Conservation (phyloP, 2,888 invertebrate genomes). For the Graphium colonna region DNA sequence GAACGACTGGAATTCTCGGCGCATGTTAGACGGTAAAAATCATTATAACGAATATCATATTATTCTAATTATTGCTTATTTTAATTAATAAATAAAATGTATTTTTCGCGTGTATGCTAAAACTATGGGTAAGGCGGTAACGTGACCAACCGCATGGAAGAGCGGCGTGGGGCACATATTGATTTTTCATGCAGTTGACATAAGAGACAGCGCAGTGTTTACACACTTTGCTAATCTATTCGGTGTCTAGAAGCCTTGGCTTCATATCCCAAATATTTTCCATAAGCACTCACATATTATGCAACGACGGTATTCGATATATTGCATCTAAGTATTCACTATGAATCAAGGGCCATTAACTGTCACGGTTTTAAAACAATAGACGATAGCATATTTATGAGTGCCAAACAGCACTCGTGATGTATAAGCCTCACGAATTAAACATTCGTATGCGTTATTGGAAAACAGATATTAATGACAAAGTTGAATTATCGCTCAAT, state of each 20-base stretch:
- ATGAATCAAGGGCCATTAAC: constrained; percentile 3
- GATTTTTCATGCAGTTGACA: constrained; percentile 36
- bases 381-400: too few species aligned
- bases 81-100: too few species aligned
- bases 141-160: constrained; percentile 1
- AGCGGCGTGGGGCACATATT: constrained; percentile 23
- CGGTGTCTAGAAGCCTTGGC: background rate
- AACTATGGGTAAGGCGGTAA: background rate
- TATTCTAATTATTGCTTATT: too few species aligned
- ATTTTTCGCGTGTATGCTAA: background rate
- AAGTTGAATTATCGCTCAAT: background rate
- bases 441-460: too few species aligned
- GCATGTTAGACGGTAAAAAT: constrained; percentile 74
- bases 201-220: constrained; percentile 33
- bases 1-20: constrained; percentile 57
- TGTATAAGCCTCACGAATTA: too few species aligned
- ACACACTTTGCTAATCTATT: constrained; percentile 25
- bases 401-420: too few species aligned
- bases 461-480: too few species aligned
- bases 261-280: background rate
- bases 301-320: constrained; percentile 5
- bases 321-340: background rate
- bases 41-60: background rate
- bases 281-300: background rate
- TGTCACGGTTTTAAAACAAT: constrained; percentile 7